A percentile compares a stretch with the other conserved stretches of the same genome.
phyloP scores from a whole-genome alignment of 2,888 invertebrate genomes.

The Caenorhabditis sp. region DNA sequence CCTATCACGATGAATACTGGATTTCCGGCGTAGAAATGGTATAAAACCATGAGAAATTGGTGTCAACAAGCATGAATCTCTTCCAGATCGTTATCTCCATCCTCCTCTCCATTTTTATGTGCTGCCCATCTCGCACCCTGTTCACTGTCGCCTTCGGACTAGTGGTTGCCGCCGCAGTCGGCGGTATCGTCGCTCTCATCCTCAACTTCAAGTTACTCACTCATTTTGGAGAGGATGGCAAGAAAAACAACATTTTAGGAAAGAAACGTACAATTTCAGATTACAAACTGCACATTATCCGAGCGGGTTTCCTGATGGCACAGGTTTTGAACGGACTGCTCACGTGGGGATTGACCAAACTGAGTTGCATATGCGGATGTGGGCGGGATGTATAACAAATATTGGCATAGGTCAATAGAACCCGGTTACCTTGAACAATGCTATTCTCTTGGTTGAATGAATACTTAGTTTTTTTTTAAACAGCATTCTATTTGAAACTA shows the following conservation, averaged over 20 bases:
- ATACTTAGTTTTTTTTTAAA: too few species aligned
- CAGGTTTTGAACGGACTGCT: background rate
- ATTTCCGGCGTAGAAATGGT: conserved; percentile 8
- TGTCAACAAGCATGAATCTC: background rate
- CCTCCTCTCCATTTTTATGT: background rate
- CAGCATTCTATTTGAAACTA: too few species aligned
- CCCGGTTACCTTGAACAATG: too few species aligned
- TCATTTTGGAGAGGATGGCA: background rate
- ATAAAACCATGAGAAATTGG: background rate
- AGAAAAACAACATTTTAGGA: background rate
- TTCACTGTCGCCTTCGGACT: conserved; percentile 4
- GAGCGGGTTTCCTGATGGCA: background rate
- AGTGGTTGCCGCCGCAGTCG: background rate
- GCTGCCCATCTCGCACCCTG: background rate
- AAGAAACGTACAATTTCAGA: background rate
- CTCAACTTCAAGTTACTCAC: background rate
- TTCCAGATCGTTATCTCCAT: conserved; percentile 4
- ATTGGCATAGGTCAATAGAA: background rate
- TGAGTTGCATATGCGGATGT: background rate
- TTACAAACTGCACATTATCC: conserved; percentile 4
- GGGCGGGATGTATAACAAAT: background rate
- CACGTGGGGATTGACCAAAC: background rate
- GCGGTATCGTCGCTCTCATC: background rate
- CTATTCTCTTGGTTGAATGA: too few species aligned
- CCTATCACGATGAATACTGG: background rate